These are phyloP conservation scores for Drosophila teissieri DNA, from an alignment of 1,140 invertebrate species.

Conservation along the genomic window DNA sequence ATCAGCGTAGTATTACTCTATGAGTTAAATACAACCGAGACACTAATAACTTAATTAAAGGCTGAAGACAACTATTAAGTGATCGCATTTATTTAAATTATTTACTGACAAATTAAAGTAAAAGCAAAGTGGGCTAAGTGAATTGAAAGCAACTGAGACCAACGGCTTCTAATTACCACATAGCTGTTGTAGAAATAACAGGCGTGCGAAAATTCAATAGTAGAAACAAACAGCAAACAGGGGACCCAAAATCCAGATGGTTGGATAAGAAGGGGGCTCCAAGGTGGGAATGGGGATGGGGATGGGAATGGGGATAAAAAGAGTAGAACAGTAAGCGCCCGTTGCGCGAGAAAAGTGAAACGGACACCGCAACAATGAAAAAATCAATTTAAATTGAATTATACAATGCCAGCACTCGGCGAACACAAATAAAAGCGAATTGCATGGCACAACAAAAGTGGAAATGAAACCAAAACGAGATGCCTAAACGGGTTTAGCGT, in stretches of 20 bases:
- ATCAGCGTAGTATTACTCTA: too few species aligned
- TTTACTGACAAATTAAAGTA: not conserved
- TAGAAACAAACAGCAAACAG: slow-evolving; percentile 1
- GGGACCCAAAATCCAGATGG: slow-evolving; percentile 11
- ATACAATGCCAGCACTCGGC: slow-evolving; percentile 57
- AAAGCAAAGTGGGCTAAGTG: not conserved
- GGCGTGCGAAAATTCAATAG: slow-evolving; percentile 30
- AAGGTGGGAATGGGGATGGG: slow-evolving; percentile 26
- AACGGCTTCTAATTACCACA: slow-evolving; percentile 26
- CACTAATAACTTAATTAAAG: not conserved
- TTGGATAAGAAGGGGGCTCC: slow-evolving; percentile 40
- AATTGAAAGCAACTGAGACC: not conserved
- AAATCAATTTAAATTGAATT: slow-evolving; percentile 81
- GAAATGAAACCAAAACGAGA: slow-evolving; percentile 36
- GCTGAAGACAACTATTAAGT: not conserved
- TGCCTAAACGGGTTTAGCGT: slow-evolving; percentile 62
- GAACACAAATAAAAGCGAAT: slow-evolving; percentile 43
- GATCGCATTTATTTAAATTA: slow-evolving; percentile 3
- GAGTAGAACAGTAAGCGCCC: slow-evolving; percentile 17
- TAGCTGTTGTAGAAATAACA: slow-evolving; percentile 20
- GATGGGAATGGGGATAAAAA: slow-evolving; percentile 6
- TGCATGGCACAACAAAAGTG: slow-evolving; percentile 47
- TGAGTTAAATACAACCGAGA: too few species aligned
- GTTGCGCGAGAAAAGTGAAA: slow-evolving; percentile 42
- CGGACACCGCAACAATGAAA: slow-evolving; percentile 31